Evolutionary conservation across 2,797 vertebrate genomes (phyloP), one percentile per base, ranked within the genome.

Genomic region (Sebastes paucispinis): DNA sequence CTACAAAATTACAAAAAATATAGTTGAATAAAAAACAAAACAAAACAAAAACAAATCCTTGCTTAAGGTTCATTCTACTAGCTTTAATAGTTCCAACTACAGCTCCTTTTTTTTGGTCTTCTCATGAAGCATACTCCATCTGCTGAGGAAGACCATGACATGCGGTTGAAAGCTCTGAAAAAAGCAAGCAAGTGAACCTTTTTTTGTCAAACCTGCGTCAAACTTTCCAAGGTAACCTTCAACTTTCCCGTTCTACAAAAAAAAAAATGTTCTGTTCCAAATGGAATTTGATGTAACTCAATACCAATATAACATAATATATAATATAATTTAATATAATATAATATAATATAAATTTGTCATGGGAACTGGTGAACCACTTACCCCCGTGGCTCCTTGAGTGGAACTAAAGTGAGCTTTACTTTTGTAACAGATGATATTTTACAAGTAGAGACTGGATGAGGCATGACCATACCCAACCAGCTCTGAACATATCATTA

Each of bases 401-500:
- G n/a, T 63, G 39, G 65, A 82, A 32, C 71, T 55, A 63, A 65
- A 69, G 29, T 12, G 65, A 84, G 18, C 36, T 25, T 63, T 57
- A 50, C 36, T 80, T 84, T 12, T 67, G 36, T 10, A 52, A 58
- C 29, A 31, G 73, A 65, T 76, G 6, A 63, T 81, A 62, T 82
- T 85, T 84, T 70, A 62, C 71, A 57, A 75, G 78, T 39, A 12
- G 34, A 60, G 66, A 32, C 59, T 4, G 84, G 73, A 83, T 88
- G 87, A 91, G 82, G 83, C 84, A 87, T 86, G 87, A 77, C 86
- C 69, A 8, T 59, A 14, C 52, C 83, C 54, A 57, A 73, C 70
- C 82, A 54, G 43, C 83, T 79, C 78, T 71, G 84, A 92, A 92
- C 84, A 66, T 88, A 84, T 86, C 93, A 93, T 92, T 87, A 91